Evolutionary conservation across 2,113 vertebrate genomes (phyloP).

Genomic region (Ctenomys sociabilis): DNA sequence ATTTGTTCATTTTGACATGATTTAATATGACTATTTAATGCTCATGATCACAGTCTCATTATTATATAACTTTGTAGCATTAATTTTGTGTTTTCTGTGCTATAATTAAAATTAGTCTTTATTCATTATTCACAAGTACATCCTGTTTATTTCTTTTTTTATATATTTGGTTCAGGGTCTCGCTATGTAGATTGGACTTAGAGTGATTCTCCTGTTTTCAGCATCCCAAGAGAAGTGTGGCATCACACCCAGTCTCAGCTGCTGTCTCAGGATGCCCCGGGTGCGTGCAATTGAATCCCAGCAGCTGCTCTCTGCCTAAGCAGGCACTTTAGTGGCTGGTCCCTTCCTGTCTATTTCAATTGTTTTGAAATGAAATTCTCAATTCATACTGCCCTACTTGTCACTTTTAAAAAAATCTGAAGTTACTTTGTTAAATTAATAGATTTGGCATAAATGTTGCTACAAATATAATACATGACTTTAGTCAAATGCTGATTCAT

Average conservation of each 20-base stretch:
- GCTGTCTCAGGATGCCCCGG: no score
- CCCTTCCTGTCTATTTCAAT: neutral
- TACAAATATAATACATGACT: neutral
- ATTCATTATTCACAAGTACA: neutral
- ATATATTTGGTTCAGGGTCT: no score
- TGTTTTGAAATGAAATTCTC: neutral
- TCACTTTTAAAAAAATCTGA: neutral
- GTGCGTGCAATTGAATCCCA: no score
- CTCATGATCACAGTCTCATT: neutral
- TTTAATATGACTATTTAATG: neutral
- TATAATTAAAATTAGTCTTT: neutral
- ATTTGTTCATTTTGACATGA: neutral
- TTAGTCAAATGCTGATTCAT: neutral
- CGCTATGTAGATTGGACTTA: no score
- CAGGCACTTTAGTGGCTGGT: no score
- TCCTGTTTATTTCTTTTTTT: neutral
- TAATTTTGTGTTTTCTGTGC: slow-evolving; percentile 1
- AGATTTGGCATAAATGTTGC: neutral
- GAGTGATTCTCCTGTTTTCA: no score
- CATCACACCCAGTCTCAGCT: no score
- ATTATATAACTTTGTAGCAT: neutral
- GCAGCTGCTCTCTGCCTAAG: no score
- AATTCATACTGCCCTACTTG: neutral
- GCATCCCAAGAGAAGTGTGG: no score
- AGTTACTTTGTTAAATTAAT: neutral